These are phyloP conservation scores for Linyphia triangularis DNA, from an alignment of 2,888 invertebrate species.

Conservation along the genomic window DNA sequence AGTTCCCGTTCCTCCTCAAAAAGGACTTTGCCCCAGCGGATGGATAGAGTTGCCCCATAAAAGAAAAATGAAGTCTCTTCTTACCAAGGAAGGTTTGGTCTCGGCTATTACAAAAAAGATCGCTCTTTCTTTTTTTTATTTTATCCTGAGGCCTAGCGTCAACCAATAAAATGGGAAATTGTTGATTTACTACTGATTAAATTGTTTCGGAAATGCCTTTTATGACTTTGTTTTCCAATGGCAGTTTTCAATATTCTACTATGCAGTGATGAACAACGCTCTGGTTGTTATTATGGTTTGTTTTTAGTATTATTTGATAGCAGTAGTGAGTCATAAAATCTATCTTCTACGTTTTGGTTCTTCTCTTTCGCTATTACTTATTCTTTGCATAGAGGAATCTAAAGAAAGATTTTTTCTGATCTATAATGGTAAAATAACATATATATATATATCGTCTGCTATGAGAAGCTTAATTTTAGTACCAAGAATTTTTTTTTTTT, in stretches of 20 bases:
- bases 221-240: slow-evolving; percentile 8
- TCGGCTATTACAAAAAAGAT: neutral
- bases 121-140: neutral
- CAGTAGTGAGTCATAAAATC: neutral
- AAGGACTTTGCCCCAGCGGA: neutral
- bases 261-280: neutral
- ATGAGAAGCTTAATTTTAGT: no score
- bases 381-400: no score
- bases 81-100: neutral
- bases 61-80: slow-evolving; percentile 1
- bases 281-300: neutral
- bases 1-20: neutral
- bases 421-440: no score
- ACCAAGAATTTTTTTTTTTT: no score
- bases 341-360: neutral
- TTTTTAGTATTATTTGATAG: neutral
- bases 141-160: neutral
- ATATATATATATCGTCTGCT: no score
- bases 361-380: no score
- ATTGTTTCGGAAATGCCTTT: slow-evolving; percentile 11
- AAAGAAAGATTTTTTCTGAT: no score
- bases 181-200: slow-evolving; percentile 22
- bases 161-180: neutral
- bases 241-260: neutral
- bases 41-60: slow-evolving; percentile 2